A percentile compares a stretch with the other conserved stretches of the same genome.
Evolutionary conservation across 1,140 invertebrate species (phyloP).

Genomic region (Ostrea edulis): DNA sequence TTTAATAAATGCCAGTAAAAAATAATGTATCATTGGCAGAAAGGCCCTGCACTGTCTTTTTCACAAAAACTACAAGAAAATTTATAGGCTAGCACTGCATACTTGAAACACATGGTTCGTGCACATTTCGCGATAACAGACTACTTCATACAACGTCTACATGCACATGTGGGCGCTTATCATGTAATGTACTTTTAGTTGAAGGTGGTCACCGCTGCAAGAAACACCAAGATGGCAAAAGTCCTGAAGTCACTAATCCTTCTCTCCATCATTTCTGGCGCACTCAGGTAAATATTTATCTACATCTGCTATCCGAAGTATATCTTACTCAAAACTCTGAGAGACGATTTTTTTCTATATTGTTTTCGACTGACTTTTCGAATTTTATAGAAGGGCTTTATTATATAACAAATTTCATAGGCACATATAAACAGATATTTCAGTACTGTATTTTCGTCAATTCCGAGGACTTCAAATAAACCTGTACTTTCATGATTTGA

Average conservation of each 20-base stretch:
- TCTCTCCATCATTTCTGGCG: background rate
- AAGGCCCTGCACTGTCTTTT: background rate
- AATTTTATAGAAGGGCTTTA: no score
- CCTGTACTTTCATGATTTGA: no score
- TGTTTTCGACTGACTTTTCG: no score
- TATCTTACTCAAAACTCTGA: no score
- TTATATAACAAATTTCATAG: no score
- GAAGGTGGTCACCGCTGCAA: background rate
- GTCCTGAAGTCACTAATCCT: background rate
- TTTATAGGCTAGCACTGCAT: background rate
- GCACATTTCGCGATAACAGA: background rate
- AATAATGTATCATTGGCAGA: background rate
- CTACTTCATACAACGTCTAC: background rate
- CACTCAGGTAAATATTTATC: background rate
- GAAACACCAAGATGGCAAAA: background rate
- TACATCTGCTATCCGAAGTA: no score
- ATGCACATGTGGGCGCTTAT: constrained; percentile 12
- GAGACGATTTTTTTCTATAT: no score
- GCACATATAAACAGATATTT: no score
- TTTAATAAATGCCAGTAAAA: background rate
- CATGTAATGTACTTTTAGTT: background rate
- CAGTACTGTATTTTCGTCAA: no score
- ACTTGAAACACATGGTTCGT: background rate
- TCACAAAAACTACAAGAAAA: background rate
- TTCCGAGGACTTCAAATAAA: no score